A percentile compares a stretch with the other conserved stretches of the same genome.
These are phyloP conservation scores for Macrosoma leucophasiata DNA, from an alignment of 2,888 invertebrate genomes.

Conservation along the genomic window DNA sequence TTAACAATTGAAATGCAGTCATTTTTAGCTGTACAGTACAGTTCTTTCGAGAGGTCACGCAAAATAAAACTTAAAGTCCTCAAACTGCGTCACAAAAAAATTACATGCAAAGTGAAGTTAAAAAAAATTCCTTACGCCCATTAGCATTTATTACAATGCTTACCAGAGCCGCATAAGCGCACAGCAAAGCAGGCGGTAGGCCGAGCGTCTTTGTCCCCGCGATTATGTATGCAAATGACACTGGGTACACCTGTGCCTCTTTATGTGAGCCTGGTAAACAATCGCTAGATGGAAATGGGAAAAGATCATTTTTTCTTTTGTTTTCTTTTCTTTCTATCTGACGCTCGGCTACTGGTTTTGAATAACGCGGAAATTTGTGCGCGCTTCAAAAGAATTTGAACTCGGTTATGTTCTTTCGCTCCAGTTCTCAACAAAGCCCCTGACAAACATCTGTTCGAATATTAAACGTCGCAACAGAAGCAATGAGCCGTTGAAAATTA, in stretches of 20 bases:
- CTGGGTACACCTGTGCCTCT: constrained; percentile 46
- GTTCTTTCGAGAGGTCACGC: no score
- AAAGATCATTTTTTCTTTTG: no score
- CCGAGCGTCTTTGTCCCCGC: constrained; percentile 55
- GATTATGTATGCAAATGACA: constrained; percentile 55
- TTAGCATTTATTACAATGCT: constrained; percentile 64
- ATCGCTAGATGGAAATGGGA: constrained; percentile 54
- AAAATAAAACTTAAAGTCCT: no score
- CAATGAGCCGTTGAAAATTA: no score
- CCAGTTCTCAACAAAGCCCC: no score
- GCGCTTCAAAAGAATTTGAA: no score
- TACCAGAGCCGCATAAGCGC: constrained; percentile 49
- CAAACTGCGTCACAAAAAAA: constrained; percentile 12
- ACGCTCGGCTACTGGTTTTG: constrained; percentile 39
- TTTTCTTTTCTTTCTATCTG: constrained; percentile 26
- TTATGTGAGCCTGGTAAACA: constrained; percentile 60
- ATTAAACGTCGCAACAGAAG: no score
- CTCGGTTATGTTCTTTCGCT: no score
- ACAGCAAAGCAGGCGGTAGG: constrained; percentile 34
- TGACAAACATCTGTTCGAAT: no score
- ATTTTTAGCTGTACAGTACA: no score
- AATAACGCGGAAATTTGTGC: constrained; percentile 20
- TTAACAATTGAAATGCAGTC: no score
- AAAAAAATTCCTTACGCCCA: constrained; percentile 53
- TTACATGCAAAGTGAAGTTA: constrained; percentile 22